A percentile compares a stretch with the other conserved stretches of the same genome.
Evolutionary conservation across 2,797 vertebrate species (phyloP).

Genomic region (Cetoscarus ocellatus): DNA sequence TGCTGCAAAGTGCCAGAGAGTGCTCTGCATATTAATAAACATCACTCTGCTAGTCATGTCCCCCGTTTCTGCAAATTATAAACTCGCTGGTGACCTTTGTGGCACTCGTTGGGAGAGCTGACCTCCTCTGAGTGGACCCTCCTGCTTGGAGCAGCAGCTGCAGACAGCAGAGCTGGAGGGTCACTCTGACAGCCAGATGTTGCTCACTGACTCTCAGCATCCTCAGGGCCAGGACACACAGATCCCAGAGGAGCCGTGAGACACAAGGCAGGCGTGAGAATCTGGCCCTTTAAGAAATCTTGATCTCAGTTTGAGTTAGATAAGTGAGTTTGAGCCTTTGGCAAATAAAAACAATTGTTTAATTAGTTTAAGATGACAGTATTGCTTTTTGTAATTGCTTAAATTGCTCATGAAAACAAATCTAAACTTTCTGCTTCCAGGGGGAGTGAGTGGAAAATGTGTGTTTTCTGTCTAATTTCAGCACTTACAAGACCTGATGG

Average conservation of each 20-base stretch:
- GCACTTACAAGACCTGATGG: conserved; percentile 87
- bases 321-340: neutral
- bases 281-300: conserved; percentile 25
- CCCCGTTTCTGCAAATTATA: conserved; percentile 76
- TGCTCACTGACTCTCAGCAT: conserved; percentile 77
- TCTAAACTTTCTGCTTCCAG: neutral
- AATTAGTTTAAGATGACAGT: neutral
- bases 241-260: conserved; percentile 67
- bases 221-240: conserved; percentile 66
- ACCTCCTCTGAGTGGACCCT: conserved; percentile 80
- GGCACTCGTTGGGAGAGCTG: conserved; percentile 81
- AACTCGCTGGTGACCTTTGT: conserved; percentile 79
- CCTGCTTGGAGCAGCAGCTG: conserved; percentile 84
- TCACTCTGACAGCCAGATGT: conserved; percentile 83
- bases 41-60: conserved; percentile 71
- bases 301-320: conserved; percentile 23
- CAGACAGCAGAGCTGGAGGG: conserved; percentile 77
- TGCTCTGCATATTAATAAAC: conserved; percentile 74
- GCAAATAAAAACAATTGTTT: neutral
- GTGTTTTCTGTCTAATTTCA: conserved; percentile 33
- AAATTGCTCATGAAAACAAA: neutral
- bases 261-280: conserved; percentile 47
- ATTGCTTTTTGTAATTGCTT: neutral
- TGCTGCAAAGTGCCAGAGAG: conserved; percentile 63
- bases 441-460: conserved; percentile 12